phyloP scores from a whole-genome alignment of 2,888 invertebrate genomes.

The Isotomurus palustris region DNA sequence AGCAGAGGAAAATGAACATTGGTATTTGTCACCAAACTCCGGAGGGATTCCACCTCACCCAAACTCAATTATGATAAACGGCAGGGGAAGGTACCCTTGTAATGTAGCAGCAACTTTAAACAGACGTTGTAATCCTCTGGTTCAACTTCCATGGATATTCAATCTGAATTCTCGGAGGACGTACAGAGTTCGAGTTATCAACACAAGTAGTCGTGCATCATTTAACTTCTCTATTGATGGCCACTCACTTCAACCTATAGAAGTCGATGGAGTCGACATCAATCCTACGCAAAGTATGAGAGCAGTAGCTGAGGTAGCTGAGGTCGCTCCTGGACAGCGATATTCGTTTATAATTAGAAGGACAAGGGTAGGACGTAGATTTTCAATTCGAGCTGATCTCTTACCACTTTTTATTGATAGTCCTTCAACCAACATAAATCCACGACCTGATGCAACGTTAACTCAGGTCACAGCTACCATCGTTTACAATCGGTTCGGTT shows the following conservation, averaged over 20 bases:
- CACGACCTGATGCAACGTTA: too few species aligned
- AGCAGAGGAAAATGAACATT: slow-evolving; percentile 18
- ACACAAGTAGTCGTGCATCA: slow-evolving; percentile 16
- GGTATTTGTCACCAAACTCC: background rate
- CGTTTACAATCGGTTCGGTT: too few species aligned
- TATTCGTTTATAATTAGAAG: too few species aligned
- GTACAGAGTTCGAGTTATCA: slow-evolving; percentile 30
- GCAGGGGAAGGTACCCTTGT: slow-evolving; percentile 30
- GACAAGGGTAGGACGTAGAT: too few species aligned
- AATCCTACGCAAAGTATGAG: background rate
- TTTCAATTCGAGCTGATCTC: too few species aligned
- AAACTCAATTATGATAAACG: slow-evolving; percentile 25
- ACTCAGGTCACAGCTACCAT: too few species aligned
- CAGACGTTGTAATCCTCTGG: slow-evolving; percentile 2
- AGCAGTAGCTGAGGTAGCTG: too few species aligned
- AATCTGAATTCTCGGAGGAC: slow-evolving; percentile 10
- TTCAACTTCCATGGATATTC: slow-evolving; percentile 13
- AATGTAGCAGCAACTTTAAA: background rate
- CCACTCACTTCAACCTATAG: slow-evolving; percentile 23
- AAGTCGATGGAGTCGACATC: slow-evolving; percentile 31
- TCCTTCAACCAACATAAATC: too few species aligned
- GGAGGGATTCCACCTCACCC: slow-evolving; percentile 27
- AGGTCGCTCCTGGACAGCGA: too few species aligned
- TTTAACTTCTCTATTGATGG: slow-evolving; percentile 36
- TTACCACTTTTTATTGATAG: too few species aligned